Conservation (phyloP, 2,888 invertebrate genomes). For the Eupithecia subumbrata region DNA sequence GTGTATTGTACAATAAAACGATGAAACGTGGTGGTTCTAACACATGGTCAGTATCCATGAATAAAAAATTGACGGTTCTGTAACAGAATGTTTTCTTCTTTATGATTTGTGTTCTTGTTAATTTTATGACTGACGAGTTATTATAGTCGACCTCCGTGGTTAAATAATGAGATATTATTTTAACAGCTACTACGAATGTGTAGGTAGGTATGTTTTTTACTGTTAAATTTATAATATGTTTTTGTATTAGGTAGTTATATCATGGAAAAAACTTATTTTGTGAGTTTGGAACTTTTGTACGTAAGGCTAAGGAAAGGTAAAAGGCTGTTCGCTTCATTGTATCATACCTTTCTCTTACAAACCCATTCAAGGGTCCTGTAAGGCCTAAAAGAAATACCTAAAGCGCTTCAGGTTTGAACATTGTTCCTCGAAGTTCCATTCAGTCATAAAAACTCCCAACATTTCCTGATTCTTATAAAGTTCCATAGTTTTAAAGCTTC, state of each 20-base stretch:
- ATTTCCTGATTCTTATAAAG: neutral
- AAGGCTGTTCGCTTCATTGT: neutral
- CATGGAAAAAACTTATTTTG: neutral
- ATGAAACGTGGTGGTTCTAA: conserved; percentile 21
- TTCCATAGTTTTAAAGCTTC: conserved; percentile 11
- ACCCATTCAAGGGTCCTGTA: neutral
- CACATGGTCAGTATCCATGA: conserved; percentile 41
- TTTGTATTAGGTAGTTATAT: neutral
- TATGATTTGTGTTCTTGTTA: conserved; percentile 26
- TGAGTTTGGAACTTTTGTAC: neutral
- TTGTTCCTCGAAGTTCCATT: neutral
- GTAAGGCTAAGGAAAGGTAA: neutral
- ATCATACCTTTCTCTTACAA: neutral
- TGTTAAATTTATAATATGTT: neutral
- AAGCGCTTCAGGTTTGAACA: neutral
- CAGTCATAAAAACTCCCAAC: neutral
- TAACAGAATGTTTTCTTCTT: conserved; percentile 33
- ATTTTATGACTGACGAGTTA: conserved; percentile 26
- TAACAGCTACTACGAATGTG: conserved; percentile 9
- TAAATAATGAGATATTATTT: conserved; percentile 24
- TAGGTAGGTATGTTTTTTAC: neutral
- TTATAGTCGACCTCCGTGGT: conserved; percentile 22
- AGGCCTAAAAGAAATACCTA: neutral
- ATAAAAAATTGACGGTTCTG: conserved; percentile 39
- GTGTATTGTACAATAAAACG: conserved; percentile 34